These are phyloP conservation scores for Tursiops truncatus DNA, from an alignment of 2,113 vertebrate genomes.

Conservation along the genomic window DNA sequence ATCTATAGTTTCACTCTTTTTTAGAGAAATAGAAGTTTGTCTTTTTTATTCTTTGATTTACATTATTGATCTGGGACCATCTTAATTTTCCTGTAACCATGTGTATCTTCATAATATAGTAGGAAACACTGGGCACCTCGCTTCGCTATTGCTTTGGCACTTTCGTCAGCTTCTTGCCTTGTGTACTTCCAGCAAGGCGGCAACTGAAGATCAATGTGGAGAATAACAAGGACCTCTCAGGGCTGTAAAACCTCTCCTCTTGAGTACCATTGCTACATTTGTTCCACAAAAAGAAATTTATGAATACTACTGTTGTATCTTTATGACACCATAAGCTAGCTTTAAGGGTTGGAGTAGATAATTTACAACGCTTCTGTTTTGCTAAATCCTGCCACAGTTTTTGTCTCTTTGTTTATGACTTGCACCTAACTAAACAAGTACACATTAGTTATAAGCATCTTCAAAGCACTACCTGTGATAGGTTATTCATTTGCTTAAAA, in stretches of 20 bases:
- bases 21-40: conserved; percentile 33
- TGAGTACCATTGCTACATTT: not conserved
- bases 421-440: not conserved
- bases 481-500: not conserved
- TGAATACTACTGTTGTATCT: not conserved
- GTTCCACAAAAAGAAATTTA: conserved; percentile 14
- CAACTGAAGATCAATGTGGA: not conserved
- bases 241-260: conserved; percentile 39
- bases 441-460: not conserved
- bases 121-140: not conserved
- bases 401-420: not conserved
- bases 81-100: conserved; percentile 46
- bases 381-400: not conserved
- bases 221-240: conserved; percentile 43
- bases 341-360: not conserved
- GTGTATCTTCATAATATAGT: conserved; percentile 59
- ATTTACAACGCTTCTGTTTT: not conserved
- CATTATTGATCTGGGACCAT: conserved; percentile 50
- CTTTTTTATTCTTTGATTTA: conserved; percentile 65
- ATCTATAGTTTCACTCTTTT: conserved; percentile 56
- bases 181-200: not conserved
- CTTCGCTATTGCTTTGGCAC: not conserved
- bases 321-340: conserved; percentile 12
- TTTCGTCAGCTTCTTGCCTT: conserved; percentile 1
- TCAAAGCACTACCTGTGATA: not conserved